Percentiles rank a stretch among this genome's conserved stretches.
Conservation (phyloP, 2,113 vertebrate genomes). For the Xyrauchen texanus region DNA sequence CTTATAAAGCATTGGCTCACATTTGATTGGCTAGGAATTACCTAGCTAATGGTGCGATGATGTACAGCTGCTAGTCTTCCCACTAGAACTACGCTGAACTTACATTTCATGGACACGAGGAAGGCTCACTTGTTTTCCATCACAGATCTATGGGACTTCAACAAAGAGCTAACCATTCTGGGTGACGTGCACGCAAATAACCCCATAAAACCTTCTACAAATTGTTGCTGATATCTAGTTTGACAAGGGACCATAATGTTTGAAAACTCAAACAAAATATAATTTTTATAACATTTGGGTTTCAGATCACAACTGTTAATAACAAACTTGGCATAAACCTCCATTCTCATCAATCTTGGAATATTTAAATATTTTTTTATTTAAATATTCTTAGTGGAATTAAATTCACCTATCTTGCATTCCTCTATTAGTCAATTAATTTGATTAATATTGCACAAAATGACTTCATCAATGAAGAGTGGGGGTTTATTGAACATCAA, state of each 20-base stretch:
- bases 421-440: constrained; percentile 54
- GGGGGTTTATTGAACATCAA: constrained; percentile 68
- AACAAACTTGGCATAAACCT: background rate
- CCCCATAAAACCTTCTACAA: background rate
- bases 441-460: constrained; percentile 60
- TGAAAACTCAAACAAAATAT: constrained; percentile 7
- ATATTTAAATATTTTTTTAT: no score
- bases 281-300: background rate
- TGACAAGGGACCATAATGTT: constrained; percentile 1
- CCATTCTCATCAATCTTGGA: constrained; percentile 55
- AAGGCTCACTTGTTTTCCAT: no score
- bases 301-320: constrained; percentile 5
- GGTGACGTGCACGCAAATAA: background rate
- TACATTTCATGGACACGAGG: no score
- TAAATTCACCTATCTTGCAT: constrained; percentile 13
- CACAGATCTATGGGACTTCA: no score
- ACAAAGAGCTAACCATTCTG: no score
- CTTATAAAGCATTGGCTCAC: no score
- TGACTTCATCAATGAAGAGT: constrained; percentile 68
- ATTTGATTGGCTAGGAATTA: no score
- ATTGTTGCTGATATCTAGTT: constrained; percentile 12
- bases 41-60: no score
- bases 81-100: no score
- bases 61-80: no score
- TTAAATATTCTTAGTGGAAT: constrained; percentile 44